These are phyloP conservation scores for Ptychochromis oligacanthus DNA, from an alignment of 2,113 vertebrate genomes.

Conservation along the genomic window DNA sequence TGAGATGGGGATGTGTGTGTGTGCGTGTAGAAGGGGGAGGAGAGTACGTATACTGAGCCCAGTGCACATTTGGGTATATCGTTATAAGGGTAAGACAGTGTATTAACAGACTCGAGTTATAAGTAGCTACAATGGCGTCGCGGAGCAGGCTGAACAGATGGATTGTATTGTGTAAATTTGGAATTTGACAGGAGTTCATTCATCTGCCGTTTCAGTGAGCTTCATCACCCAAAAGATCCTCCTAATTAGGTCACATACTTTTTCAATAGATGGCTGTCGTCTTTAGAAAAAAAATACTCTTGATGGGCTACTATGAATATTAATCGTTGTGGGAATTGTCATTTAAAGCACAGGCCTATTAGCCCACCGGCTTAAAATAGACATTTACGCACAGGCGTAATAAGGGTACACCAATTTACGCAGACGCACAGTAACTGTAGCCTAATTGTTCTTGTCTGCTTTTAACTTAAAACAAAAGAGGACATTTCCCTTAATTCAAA, in stretches of 20 bases:
- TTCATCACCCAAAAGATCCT: slow-evolving; percentile 37
- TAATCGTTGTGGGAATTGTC: slow-evolving; percentile 56
- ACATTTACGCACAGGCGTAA: slow-evolving; percentile 54
- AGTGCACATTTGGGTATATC: slow-evolving; percentile 68
- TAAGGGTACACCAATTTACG: slow-evolving; percentile 9
- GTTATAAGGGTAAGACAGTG: slow-evolving; percentile 48
- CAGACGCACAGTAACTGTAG: slow-evolving; percentile 14
- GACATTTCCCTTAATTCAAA: background rate
- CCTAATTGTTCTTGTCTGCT: background rate
- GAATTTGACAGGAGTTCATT: slow-evolving; percentile 38
- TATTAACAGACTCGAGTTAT: slow-evolving; percentile 45
- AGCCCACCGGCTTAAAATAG: slow-evolving; percentile 53
- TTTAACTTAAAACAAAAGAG: background rate
- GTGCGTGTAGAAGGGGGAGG: background rate
- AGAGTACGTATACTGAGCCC: slow-evolving; percentile 53
- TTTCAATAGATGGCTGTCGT: slow-evolving; percentile 37
- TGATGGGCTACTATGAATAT: slow-evolving; percentile 49
- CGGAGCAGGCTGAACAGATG: slow-evolving; percentile 27
- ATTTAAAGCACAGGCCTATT: slow-evolving; percentile 58
- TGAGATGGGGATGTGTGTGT: slow-evolving; percentile 61
- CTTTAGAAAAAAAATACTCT: slow-evolving; percentile 9
- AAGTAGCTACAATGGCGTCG: slow-evolving; percentile 44
- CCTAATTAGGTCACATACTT: slow-evolving; percentile 50
- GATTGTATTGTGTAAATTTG: slow-evolving; percentile 44
- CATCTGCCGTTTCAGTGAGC: slow-evolving; percentile 30